phyloP scores from a whole-genome alignment of 2,113 vertebrate species.

The Heloderma charlesbogerti region DNA sequence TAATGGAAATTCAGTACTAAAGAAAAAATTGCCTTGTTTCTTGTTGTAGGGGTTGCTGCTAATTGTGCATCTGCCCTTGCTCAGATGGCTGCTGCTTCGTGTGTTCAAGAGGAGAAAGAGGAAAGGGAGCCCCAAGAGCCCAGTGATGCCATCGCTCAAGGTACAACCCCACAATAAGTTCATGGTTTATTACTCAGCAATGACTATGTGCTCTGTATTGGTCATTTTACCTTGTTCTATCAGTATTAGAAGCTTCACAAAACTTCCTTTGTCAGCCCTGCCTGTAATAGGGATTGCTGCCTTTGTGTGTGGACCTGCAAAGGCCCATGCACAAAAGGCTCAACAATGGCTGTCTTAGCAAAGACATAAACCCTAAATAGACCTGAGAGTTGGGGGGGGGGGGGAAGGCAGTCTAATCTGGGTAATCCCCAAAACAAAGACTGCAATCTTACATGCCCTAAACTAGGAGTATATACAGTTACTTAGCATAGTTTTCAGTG shows the following conservation, averaged over 20 bases:
- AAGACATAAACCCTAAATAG: background rate
- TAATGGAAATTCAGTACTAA: background rate
- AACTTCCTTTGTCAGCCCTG: background rate
- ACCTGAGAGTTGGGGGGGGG: background rate
- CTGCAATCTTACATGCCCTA: background rate
- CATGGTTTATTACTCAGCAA: background rate
- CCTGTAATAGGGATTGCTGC: background rate
- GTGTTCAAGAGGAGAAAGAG: constrained; percentile 95
- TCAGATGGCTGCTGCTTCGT: constrained; percentile 98
- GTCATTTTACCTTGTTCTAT: background rate
- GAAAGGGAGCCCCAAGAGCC: constrained; percentile 87
- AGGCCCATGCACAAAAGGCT: background rate
- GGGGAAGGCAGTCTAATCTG: no score
- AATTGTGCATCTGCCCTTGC: constrained; percentile 97
- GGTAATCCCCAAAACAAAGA: background rate
- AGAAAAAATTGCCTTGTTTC: constrained; percentile 2
- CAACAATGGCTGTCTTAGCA: background rate
- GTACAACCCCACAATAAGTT: constrained; percentile 72
- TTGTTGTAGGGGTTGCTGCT: constrained; percentile 89
- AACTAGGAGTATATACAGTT: background rate
- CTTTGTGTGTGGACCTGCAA: background rate
- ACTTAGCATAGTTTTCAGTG: no score
- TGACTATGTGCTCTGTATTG: background rate
- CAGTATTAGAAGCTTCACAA: background rate
- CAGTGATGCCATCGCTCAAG: constrained; percentile 91